A percentile compares a stretch with the other conserved stretches of the same genome.
Conservation (phyloP, 2,888 invertebrate genomes). For the Amblyjoppa fuscipennis region DNA sequence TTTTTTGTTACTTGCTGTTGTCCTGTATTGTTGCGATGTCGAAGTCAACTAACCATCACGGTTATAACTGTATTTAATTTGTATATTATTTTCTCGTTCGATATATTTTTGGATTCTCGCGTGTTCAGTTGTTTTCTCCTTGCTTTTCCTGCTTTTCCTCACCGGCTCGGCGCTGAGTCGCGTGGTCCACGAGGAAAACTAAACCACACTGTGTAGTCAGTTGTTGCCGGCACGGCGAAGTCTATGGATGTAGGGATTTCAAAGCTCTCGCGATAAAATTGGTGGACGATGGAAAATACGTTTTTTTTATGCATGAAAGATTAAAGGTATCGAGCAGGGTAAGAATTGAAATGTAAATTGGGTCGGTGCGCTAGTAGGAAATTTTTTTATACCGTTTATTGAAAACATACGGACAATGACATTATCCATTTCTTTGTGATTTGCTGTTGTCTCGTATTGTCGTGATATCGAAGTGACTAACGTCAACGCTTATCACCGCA, state of each 20-base stretch:
- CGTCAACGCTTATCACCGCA: background rate
- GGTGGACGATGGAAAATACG: no score
- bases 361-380: background rate
- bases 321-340: no score
- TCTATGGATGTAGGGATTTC: no score
- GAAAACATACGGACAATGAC: slow-evolving; percentile 21
- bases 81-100: background rate
- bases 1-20: background rate
- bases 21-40: background rate
- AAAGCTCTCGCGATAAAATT: no score
- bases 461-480: background rate
- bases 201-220: background rate
- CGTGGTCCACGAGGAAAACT: background rate
- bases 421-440: background rate
- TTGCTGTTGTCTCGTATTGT: slow-evolving; percentile 1
- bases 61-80: background rate
- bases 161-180: background rate
- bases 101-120: background rate
- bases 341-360: slow-evolving; percentile 16
- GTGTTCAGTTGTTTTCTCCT: background rate
- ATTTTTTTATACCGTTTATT: slow-evolving; percentile 4
- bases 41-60: background rate
- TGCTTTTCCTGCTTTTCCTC: no score
- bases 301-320: no score
- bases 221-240: no score